phyloP scores from a whole-genome alignment of 1,140 invertebrate genomes.

The Microplitis demolitor region DNA sequence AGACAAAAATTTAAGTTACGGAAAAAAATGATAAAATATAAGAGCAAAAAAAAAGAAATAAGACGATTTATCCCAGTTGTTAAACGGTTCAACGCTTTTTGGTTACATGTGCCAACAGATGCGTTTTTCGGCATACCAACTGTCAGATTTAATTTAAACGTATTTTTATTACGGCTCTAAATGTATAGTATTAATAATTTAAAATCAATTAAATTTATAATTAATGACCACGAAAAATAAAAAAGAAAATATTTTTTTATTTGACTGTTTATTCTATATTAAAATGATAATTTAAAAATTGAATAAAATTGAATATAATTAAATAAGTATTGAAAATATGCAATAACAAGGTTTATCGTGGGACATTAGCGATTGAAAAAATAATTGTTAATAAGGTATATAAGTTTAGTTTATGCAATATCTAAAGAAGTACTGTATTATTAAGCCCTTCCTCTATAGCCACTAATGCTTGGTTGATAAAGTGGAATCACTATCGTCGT shows the following conservation, averaged over 20 bases:
- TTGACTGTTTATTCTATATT: not conserved
- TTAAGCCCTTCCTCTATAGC: slow-evolving; percentile 24
- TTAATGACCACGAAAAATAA: too few species aligned
- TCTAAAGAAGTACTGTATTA: slow-evolving; percentile 16
- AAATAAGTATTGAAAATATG: not conserved
- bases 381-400: not conserved
- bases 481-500: slow-evolving; percentile 26
- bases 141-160: slow-evolving; percentile 9
- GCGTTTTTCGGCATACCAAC: not conserved
- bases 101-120: slow-evolving; percentile 6
- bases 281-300: not conserved
- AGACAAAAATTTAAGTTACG: not conserved
- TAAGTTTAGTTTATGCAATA: slow-evolving; percentile 7
- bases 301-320: slow-evolving; percentile 7
- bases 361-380: slow-evolving; percentile 7
- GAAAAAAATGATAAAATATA: not conserved
- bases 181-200: not conserved
- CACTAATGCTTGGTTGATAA: slow-evolving; percentile 28
- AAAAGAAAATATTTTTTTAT: too few species aligned
- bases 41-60: not conserved
- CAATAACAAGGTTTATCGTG: not conserved
- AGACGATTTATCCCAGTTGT: not conserved
- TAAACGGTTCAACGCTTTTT: not conserved
- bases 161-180: not conserved
- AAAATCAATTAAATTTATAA: not conserved